Conservation (phyloP, 2,113 vertebrate genomes). For the Pangasianodon hypophthalmus region DNA sequence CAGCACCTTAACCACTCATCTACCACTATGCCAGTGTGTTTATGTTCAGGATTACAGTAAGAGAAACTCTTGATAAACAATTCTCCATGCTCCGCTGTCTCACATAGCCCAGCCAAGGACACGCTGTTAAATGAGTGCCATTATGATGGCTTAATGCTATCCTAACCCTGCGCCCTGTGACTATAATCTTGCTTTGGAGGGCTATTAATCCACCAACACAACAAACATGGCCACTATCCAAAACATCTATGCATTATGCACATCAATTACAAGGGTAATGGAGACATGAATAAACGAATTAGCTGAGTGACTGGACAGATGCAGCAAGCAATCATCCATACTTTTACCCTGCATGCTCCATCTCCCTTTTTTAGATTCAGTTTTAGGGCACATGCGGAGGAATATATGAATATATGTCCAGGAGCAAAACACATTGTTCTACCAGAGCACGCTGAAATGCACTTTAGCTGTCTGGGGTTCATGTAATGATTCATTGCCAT, state of each 20-base stretch:
- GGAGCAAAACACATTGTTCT: not conserved
- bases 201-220: conserved; percentile 13
- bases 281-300: conserved; percentile 9
- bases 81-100: not conserved
- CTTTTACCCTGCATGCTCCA: not conserved
- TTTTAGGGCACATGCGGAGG: not conserved
- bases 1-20: not conserved
- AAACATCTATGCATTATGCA: conserved; percentile 1
- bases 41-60: not conserved
- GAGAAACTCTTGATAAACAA: not conserved
- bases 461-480: not conserved
- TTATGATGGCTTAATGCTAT: not conserved
- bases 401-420: not conserved
- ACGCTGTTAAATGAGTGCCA: not conserved
- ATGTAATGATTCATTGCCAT: not conserved
- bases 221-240: not conserved
- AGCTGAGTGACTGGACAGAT: not conserved
- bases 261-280: conserved; percentile 6
- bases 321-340: not conserved
- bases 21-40: not conserved
- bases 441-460: not conserved
- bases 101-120: not conserved
- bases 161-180: conserved; percentile 12
- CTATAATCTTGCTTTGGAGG: conserved; percentile 2
- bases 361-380: not conserved